A percentile compares a stretch with the other conserved stretches of the same genome.
Evolutionary conservation across 35 echinoderm and acorn worm genomes (phyloP).

Genomic region (Stichopus chloronotus): DNA sequence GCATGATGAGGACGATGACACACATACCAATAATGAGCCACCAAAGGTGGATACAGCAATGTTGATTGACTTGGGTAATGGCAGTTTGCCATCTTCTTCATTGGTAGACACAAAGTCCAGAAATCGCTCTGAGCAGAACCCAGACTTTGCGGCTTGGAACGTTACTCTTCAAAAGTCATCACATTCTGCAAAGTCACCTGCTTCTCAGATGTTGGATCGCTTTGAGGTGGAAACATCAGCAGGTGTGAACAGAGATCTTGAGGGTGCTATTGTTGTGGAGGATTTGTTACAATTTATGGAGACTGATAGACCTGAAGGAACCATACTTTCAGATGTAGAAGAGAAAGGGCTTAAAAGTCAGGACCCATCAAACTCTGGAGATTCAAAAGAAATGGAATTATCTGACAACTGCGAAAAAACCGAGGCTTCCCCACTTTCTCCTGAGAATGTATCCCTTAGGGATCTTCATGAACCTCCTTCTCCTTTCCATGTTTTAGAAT

Average conservation of each 20-base stretch:
- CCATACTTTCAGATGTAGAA: not conserved
- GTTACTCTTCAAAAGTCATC: conserved; percentile 13
- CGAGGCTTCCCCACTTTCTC: not conserved
- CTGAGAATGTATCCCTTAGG: not conserved
- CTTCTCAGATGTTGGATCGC: not conserved
- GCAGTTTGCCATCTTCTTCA: not conserved
- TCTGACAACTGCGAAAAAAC: not conserved
- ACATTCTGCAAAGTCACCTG: not conserved
- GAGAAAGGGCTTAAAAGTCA: too few relatives aligned
- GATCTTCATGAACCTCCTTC: not conserved
- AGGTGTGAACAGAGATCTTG: not conserved
- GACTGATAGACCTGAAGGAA: not conserved
- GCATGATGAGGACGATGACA: not conserved
- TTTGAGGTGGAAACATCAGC: not conserved
- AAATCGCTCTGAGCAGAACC: not conserved
- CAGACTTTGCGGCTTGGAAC: conserved; percentile 46
- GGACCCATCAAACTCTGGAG: not conserved
- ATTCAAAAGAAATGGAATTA: not conserved
- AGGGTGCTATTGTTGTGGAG: not conserved
- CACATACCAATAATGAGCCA: not conserved
- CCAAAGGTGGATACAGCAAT: not conserved
- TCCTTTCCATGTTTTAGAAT: not conserved
- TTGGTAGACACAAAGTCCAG: not conserved
- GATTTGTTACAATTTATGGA: conserved; percentile 11
- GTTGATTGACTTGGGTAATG: conserved; percentile 3